phyloP scores from a whole-genome alignment of 2,797 vertebrate genomes.

The Ptychobarbus kaznakovi region DNA sequence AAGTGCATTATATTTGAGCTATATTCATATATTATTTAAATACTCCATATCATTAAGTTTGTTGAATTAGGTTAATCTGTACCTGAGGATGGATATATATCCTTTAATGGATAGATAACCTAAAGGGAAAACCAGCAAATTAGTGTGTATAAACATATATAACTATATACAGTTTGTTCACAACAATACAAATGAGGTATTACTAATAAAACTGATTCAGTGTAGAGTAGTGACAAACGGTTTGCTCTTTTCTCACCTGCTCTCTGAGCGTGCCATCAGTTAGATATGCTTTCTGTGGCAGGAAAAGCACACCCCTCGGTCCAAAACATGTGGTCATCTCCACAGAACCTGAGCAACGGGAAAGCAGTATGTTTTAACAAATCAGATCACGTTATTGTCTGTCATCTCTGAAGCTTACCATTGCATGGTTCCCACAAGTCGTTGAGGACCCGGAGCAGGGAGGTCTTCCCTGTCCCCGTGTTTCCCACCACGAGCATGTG shows the following conservation, averaged over 20 bases:
- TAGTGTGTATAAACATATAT: not conserved
- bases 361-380: not conserved
- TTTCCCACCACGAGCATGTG: slow-evolving; percentile 92
- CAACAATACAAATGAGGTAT: not conserved
- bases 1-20: not conserved
- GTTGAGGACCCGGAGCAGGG: slow-evolving; percentile 89
- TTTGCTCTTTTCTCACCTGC: slow-evolving; percentile 79
- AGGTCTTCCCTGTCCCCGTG: slow-evolving; percentile 95
- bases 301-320: slow-evolving; percentile 91
- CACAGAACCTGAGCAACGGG: slow-evolving; percentile 81
- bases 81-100: slow-evolving; percentile 94
- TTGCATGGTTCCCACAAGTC: slow-evolving; percentile 86
- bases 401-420: slow-evolving; percentile 74
- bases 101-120: slow-evolving; percentile 96
- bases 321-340: slow-evolving; percentile 90
- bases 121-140: slow-evolving; percentile 64
- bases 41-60: not conserved
- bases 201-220: not conserved
- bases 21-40: not conserved
- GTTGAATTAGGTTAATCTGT: slow-evolving; percentile 36
- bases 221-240: not conserved
- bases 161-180: not conserved
- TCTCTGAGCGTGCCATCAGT: slow-evolving; percentile 94
- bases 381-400: not conserved
- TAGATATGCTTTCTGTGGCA: slow-evolving; percentile 94